Conservation (phyloP, 2,797 vertebrate genomes). For the Pseudotriccus pelzelni region DNA sequence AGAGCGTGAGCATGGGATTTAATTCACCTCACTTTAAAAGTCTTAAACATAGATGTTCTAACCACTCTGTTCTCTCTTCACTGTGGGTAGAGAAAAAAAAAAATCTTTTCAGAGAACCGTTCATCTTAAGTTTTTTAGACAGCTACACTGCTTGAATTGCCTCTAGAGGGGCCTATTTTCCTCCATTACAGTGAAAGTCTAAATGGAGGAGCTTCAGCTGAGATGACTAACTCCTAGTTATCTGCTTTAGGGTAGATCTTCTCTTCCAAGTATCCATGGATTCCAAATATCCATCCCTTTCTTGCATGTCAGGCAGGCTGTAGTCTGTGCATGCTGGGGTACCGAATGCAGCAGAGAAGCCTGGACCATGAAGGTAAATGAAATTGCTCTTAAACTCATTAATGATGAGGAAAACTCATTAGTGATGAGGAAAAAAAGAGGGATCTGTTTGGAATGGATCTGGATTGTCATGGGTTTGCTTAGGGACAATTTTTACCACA, state of each 20-base stretch:
- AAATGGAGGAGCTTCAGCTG: slow-evolving; percentile 6
- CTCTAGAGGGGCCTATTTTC: slow-evolving; percentile 55
- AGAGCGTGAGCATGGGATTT: background rate
- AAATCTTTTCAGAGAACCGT: background rate
- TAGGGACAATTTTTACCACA: too few species aligned
- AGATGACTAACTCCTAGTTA: background rate
- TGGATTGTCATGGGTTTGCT: too few species aligned
- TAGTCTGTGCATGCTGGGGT: background rate
- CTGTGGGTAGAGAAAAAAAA: background rate
- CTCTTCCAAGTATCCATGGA: background rate
- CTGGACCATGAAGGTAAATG: background rate
- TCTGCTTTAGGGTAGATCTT: background rate
- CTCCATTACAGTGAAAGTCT: background rate
- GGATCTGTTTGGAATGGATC: background rate
- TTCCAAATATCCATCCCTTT: background rate
- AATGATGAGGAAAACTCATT: background rate
- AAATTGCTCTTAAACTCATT: background rate
- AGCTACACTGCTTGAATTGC: background rate
- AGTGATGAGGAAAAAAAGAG: background rate
- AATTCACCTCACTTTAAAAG: background rate
- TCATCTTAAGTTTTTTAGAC: background rate
- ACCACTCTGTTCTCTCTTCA: background rate
- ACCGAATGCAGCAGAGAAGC: background rate
- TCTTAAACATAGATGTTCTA: background rate
- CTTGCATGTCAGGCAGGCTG: background rate